Evolutionary conservation across 2,797 vertebrate genomes (phyloP), one percentile per base, ranked within the genome.

Genomic region (Chaetodon trifasciatus): DNA sequence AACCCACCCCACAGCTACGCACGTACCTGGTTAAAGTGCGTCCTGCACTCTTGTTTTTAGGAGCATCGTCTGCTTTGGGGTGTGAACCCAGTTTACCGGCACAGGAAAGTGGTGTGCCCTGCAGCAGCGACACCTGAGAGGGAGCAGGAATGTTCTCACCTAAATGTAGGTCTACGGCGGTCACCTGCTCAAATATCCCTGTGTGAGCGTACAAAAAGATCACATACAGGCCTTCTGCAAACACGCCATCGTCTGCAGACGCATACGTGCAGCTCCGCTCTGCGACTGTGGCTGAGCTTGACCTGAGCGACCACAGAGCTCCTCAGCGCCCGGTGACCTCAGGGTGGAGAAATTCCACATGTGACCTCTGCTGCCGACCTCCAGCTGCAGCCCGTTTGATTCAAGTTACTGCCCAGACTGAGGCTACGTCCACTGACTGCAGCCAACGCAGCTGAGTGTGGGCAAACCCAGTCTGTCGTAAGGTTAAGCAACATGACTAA

Each of bases 51-150:
- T 28, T 60, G 47, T 65, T 83, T 91, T 91, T 87, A 85, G 37
- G 61, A 88, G 78, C 67, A 84, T 92, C 86, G 86, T 90, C 86
- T 92, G 89, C 77, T 84, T 62, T 42, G 8, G 42, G 42, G 8
- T 23, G 60, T 62, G 40, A 81, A 65, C 67, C 9, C 3, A 19
- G 79, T 83, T 85, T 72, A 73, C 74, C 70, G 82, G 84, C 84
- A 86, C 46, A 74, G 82, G 70, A 76, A 79, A 3, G 32, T 8
- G 23, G 21, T 17, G 79, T 21, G 35, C 8, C 65, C 58, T 63
- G 76, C 83, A 78, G 81, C 46, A 57, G 24, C 9, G 44, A 63
- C 76, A 82, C 82, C 76, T 82, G 81, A 89, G 83, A 83, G 76
- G 70, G 80, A 58, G 52, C 46, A 24, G 75, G 76, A 53, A 35